Evolutionary conservation across 2,888 invertebrate species (phyloP), one percentile per base, ranked within the genome.

Genomic region (Bellardia bayeri): DNA sequence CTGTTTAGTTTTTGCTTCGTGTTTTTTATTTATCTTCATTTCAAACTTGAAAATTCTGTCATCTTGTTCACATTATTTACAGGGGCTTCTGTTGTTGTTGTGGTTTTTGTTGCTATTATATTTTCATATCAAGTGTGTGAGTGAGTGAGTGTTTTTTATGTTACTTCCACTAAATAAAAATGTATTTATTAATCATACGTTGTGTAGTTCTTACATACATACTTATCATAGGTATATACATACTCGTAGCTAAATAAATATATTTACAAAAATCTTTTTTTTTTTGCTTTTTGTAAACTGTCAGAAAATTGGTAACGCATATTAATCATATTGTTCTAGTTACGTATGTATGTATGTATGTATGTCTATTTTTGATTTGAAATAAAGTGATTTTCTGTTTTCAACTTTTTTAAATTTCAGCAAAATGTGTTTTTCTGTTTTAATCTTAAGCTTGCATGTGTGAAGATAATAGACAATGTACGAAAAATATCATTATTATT

Each of bases 181-280:
- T 84, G 69, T 51, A 68, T 82, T 74, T 72, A 76, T 87, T 81
- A 78, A 87, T 87, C 87, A 87, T 87, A 84, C 87, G 87, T 68
- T 49, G 56, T 84, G 79, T 75, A 68, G 87, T 84, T 45, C 81
- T 63, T 37, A 37, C 37, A 13, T n/a, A n/a, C n/a, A 23, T 23
- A 23, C 23, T 23, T 23, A 23, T 23, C 23, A 23, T 23, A n/a
- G n/a, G n/a, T n/a, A n/a, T n/a, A n/a, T n/a, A 23, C 1, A 23
- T 23, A 23, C 23, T 23, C 23, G 23, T 23, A 23, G 23, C 23
- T 23, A 23, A 23, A 23, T 23, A 23, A 23, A 23, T 23, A 23
- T 23, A 23, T 23, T 49, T 16, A 16, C n/a, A 16, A 78, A 56
- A 66, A 68, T 69, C 13, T 54, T 30, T n/a, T n/a, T 45, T 33